Conservation (phyloP, 2,113 vertebrate genomes). For the Piprites chloris region DNA sequence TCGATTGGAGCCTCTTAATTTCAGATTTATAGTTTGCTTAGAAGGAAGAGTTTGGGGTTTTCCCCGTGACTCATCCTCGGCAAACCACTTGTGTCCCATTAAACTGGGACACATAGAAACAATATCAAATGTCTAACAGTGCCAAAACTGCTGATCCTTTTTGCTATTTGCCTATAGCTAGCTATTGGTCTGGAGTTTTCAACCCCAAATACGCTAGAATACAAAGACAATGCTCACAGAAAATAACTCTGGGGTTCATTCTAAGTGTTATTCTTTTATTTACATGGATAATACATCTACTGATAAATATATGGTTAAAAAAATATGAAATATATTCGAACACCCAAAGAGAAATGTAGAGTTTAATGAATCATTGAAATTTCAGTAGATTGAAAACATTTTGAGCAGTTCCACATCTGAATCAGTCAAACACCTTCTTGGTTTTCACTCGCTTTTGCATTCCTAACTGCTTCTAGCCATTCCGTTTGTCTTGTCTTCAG, state of each 20-base stretch:
- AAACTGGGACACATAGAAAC: background rate
- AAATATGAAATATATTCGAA: background rate
- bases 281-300: background rate
- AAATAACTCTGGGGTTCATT: background rate
- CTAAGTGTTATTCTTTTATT: background rate
- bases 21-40: too few relatives aligned
- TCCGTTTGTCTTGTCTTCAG: background rate
- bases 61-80: too few relatives aligned
- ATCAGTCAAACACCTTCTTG: background rate
- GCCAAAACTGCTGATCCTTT: background rate
- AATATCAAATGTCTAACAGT: background rate
- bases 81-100: too few relatives aligned
- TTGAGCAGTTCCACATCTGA: background rate
- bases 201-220: background rate
- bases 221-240: accelerated
- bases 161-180: background rate
- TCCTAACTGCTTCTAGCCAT: background rate
- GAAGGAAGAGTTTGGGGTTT: too few relatives aligned
- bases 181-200: background rate
- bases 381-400: background rate
- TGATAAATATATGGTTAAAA: background rate
- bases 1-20: too few relatives aligned
- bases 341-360: background rate
- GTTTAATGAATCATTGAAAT: background rate
- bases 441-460: background rate